Conservation (phyloP, 2,113 vertebrate species). For the Plecturocebus donacophilus region DNA sequence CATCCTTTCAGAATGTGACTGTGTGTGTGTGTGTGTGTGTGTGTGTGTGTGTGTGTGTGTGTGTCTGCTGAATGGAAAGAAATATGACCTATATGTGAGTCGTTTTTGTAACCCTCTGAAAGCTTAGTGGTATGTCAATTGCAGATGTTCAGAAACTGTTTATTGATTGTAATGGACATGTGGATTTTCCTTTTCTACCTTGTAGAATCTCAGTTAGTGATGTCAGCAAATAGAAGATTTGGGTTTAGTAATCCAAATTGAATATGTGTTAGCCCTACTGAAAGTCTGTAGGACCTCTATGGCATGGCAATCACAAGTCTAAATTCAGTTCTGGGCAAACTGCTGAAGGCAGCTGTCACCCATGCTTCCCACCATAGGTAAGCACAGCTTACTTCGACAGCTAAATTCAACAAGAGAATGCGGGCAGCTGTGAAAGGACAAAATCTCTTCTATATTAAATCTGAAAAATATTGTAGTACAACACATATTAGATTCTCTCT, state of each 20-base stretch:
- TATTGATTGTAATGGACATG: not conserved
- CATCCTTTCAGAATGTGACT: not conserved
- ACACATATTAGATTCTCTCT: not conserved
- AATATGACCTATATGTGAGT: not conserved
- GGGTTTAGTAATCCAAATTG: not conserved
- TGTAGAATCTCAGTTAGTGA: not conserved
- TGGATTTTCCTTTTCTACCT: not conserved
- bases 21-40: not conserved
- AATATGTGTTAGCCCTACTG: not conserved
- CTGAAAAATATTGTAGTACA: not conserved
- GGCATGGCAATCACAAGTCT: not conserved
- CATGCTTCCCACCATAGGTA: not conserved
- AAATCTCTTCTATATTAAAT: not conserved
- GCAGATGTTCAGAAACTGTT: not conserved
- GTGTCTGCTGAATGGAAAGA: not conserved
- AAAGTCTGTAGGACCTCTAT: not conserved
- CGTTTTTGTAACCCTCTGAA: not conserved
- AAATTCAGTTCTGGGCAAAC: not conserved
- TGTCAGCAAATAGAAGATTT: not conserved
- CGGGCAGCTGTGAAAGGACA: not conserved
- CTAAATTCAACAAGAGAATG: not conserved
- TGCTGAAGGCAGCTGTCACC: not conserved
- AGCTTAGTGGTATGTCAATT: not conserved
- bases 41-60: not conserved
- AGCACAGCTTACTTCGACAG: not conserved